phyloP scores from a whole-genome alignment of 35 echinoderm and acorn worm species.

The Ophiothrix spiculata region DNA sequence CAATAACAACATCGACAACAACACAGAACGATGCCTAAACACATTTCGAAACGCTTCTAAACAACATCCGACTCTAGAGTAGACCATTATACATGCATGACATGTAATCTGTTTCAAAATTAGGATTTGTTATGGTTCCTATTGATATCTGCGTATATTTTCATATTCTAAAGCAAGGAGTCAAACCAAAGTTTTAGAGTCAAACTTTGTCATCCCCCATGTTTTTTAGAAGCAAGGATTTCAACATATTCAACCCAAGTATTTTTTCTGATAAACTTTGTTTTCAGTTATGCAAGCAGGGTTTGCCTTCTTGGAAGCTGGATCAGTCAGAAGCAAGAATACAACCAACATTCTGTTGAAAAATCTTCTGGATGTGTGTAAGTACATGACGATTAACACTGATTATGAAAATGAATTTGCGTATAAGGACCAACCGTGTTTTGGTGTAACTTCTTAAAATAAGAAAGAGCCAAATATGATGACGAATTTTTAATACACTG shows the following conservation, averaged over 20 bases:
- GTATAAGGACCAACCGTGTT: background rate
- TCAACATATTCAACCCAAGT: background rate
- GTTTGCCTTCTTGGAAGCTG: slow-evolving; percentile 79
- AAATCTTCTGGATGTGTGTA: slow-evolving; percentile 72
- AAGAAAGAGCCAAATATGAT: background rate
- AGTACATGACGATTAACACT: slow-evolving; percentile 10
- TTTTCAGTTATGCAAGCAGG: slow-evolving; percentile 73
- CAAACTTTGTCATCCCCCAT: too few relatives aligned
- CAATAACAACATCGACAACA: too few relatives aligned
- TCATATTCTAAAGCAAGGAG: background rate
- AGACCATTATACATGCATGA: background rate
- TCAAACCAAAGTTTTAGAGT: background rate
- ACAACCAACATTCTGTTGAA: slow-evolving; percentile 78
- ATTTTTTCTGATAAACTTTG: background rate
- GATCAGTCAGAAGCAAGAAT: slow-evolving; percentile 70
- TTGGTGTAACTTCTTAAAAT: background rate
- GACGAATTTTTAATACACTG: background rate
- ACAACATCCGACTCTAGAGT: too few relatives aligned
- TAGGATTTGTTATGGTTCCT: background rate
- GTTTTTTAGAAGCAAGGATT: background rate
- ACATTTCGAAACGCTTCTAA: too few relatives aligned
- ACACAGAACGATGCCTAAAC: too few relatives aligned
- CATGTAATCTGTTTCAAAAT: background rate
- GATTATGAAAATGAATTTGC: background rate
- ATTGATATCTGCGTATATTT: background rate